Base-by-base conservation (phyloP, 2,113 vertebrate species). In the Butorides virescens region DNA sequence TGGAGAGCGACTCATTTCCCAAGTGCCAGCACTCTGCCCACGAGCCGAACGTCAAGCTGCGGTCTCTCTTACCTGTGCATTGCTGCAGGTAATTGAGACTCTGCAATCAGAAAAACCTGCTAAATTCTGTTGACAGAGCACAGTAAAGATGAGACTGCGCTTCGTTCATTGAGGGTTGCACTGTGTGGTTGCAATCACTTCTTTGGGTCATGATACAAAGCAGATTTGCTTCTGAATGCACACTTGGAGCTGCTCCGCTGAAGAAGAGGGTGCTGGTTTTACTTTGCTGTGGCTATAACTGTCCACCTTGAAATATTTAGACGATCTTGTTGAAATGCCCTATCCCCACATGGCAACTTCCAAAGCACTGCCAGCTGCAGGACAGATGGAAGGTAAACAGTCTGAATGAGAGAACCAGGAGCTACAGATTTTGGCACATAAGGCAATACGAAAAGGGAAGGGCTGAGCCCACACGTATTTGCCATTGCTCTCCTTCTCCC, bases 291-390 rank as follows among this genome's bases (percentile, higher is more conserved):
- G 65, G 84, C 86, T 86, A 58, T 72, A 84, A 81, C 88, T 19
- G 49, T 56, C 76, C 86, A 90, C 74, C 82, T 80, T 84, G 82
- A 93, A 81, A 80, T 72, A 91, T 32, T 95, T 90, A 56, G 56
- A 90, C 84, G 83, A 94, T 66, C 20, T 36, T 72, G 23, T 67
- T 80, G 88, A 94, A 97, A 94, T 83, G 50, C 20, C 22, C n/a
- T 76, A 62, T 79, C 70, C 37, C n/a, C 36, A 58, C 2, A 5
- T 22, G 59, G 46, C 49, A 90, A 85, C 30, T 92, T 78, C 15
- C 78, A 87, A 90, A 91, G 68, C 14, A 22, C 25, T 77, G 52
- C 30, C 88, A 92, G 49, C 44, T 68, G 71, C 84, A 85, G 58
- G 32, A 74, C 66, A 92, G 82, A 72, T 21, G 55, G 71, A 94